Conservation (phyloP, 2,113 vertebrate genomes). For the Engystomops pustulosus region DNA sequence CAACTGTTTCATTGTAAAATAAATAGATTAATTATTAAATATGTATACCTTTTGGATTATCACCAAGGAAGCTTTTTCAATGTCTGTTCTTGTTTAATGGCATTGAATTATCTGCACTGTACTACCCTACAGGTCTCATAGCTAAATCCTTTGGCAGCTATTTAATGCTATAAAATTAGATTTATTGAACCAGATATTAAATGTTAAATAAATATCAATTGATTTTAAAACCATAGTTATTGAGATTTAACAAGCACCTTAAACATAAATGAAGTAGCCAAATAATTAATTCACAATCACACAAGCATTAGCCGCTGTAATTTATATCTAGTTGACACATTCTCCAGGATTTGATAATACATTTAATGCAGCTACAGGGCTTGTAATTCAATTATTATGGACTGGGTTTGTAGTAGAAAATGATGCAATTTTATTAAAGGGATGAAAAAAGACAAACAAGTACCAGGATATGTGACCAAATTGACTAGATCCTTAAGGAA, state of each 20-base stretch:
- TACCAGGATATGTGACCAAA: too few species aligned
- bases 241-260: constrained; percentile 51
- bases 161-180: constrained; percentile 33
- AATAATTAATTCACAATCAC: constrained; percentile 51
- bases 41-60: constrained; percentile 15
- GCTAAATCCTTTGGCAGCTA: constrained; percentile 46
- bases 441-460: too few species aligned
- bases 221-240: constrained; percentile 51
- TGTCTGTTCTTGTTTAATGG: constrained; percentile 18
- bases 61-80: constrained; percentile 7
- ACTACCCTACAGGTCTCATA: constrained; percentile 34
- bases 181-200: constrained; percentile 57
- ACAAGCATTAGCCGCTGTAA: constrained; percentile 20
- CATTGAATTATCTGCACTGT: constrained; percentile 40
- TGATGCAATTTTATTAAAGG: neutral
- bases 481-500: too few species aligned
- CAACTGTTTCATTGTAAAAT: neutral
- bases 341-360: constrained; percentile 12
- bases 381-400: constrained; percentile 2
- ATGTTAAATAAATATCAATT: constrained; percentile 58
- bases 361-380: constrained; percentile 26
- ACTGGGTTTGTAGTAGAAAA: neutral
- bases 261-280: constrained; percentile 50
- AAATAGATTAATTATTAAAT: neutral
- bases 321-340: constrained; percentile 40